Evolutionary conservation across 1,140 invertebrate species (phyloP).

Genomic region (Wiebesia pumilae): DNA sequence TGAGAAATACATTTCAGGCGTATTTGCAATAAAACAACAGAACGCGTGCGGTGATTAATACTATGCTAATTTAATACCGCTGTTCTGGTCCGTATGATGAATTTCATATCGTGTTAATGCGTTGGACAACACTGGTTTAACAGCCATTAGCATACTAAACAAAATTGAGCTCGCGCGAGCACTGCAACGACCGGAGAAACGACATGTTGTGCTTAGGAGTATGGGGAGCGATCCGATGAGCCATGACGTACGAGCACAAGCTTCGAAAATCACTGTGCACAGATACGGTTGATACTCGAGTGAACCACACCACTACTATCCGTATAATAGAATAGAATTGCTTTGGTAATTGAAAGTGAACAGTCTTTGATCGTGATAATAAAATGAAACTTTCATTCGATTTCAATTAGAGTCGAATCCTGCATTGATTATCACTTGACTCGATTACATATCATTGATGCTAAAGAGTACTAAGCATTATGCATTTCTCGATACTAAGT

Average conservation of each 20-base stretch:
- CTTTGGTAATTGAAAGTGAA: neutral
- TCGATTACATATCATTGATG: neutral
- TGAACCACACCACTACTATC: neutral
- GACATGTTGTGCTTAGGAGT: neutral
- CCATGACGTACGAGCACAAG: neutral
- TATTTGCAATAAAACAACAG: conserved; percentile 46
- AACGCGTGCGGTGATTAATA: conserved; percentile 50
- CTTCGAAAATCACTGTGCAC: neutral
- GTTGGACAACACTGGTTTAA: conserved; percentile 59
- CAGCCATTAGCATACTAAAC: conserved; percentile 61
- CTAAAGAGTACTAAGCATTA: neutral
- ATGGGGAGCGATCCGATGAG: neutral
- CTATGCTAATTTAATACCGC: conserved; percentile 60
- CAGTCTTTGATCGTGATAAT: neutral
- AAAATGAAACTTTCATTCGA: neutral
- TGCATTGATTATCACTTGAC: neutral
- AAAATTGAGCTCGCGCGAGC: conserved; percentile 52
- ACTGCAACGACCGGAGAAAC: neutral
- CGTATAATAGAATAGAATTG: neutral
- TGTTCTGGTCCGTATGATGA: conserved; percentile 49
- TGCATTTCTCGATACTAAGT: neutral
- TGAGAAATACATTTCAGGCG: neutral
- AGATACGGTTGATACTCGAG: neutral
- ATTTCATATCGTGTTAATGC: conserved; percentile 61
- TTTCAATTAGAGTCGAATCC: neutral